Base-by-base conservation (phyloP, 2,113 vertebrate species). In the Cervus canadensis region DNA sequence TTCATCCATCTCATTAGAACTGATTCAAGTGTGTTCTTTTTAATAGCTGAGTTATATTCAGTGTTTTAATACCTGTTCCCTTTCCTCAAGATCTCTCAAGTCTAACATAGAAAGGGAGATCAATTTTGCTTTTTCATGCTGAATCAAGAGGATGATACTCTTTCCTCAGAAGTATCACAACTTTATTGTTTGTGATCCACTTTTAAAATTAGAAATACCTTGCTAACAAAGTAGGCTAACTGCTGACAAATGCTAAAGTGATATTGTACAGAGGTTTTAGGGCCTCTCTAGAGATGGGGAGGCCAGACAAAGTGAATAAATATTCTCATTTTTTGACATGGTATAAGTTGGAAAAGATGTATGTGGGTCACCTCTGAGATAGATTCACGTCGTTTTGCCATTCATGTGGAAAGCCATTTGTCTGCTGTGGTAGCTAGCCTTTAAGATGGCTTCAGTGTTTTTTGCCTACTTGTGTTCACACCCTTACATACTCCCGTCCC, bases 201-300 rank as follows among this genome's bases (percentile, higher is more conserved):
- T 79, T 50, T 95, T 90, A 94, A 94, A 88, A 90, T 89, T 25
- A 94, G 52, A 95, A 95, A 81, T 52, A 45, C 28, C 23, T 81
- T 85, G 62, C 40, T 81, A 79, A 94, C 19, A 52, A 59, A 92
- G 33, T 88, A 86, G 79, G 40, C 43, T 89, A 89, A 43, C 60
- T 95, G 74, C 54, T 95, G 84, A 79, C 23, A 79, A 52, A 59
- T 92, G 33, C 40, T 87, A 62, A 48, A 13, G 78, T 52, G 33
- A 54, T 88, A 56, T 40, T 62, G 21, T 87, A 23, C 7, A 71
- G 76, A 59, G 25, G 33, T 62, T 60, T 89, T 56, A 76, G 89
- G 26, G 26, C 36, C 81, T 74, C 57, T 96, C 25, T 57, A 89
- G 87, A 92, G 92, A 85, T 89, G 40, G 50, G 14, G 28, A 92